Conservation (phyloP, 2,888 invertebrate species). For the Exocentrus adspersus region DNA sequence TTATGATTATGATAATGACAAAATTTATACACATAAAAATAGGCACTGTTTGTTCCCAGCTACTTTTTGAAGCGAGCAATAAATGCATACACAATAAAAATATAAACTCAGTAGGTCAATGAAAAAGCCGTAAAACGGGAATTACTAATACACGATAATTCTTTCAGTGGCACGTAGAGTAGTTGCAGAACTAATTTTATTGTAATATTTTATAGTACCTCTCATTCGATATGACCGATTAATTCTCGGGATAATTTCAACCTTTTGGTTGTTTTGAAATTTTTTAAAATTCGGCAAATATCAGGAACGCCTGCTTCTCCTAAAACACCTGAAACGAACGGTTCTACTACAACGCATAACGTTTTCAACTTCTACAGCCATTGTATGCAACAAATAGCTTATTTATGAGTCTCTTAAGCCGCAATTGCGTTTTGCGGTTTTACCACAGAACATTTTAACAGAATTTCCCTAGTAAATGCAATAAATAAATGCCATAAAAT, state of each 20-base stretch:
- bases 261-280: too few relatives aligned
- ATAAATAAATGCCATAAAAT: background rate
- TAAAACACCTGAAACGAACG: too few relatives aligned
- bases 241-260: too few relatives aligned
- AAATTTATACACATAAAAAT: background rate
- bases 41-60: background rate
- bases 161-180: background rate
- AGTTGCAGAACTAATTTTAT: background rate
- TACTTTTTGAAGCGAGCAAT: background rate
- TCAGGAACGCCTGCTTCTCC: too few relatives aligned
- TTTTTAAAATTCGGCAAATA: too few relatives aligned
- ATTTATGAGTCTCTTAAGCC: background rate
- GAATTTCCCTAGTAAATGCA: background rate
- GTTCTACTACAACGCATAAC: too few relatives aligned
- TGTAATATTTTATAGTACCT: background rate
- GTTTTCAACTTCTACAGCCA: too few relatives aligned
- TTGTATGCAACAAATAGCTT: too few relatives aligned
- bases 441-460: background rate
- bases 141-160: too few relatives aligned
- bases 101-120: background rate
- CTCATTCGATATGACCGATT: too few relatives aligned
- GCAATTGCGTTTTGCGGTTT: constrained; percentile 2
- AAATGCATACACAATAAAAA: background rate
- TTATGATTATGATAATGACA: too few relatives aligned
- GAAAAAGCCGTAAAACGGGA: background rate